phyloP scores from a whole-genome alignment of 2,888 invertebrate species.

The Zelleria hepariella region DNA sequence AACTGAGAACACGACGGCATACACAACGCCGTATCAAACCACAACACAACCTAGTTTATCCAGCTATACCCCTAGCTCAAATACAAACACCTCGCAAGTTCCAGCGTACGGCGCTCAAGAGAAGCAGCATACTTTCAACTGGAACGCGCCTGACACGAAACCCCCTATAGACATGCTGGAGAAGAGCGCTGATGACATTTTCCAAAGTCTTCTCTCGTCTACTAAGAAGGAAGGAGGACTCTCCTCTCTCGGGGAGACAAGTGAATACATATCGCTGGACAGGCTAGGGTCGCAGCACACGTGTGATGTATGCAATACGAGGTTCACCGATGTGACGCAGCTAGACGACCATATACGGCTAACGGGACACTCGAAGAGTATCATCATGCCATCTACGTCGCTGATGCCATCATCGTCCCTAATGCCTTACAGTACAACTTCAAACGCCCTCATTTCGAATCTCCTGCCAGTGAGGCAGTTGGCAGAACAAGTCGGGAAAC shows the following conservation, averaged over 20 bases:
- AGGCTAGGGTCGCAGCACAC: slow-evolving; percentile 72
- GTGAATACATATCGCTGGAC: slow-evolving; percentile 77
- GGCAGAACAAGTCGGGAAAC: slow-evolving; percentile 62
- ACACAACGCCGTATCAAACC: slow-evolving; percentile 18
- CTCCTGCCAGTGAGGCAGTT: slow-evolving; percentile 60
- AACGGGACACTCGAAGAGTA: slow-evolving; percentile 68
- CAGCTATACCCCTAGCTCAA: slow-evolving; percentile 10
- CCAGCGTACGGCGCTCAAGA: slow-evolving; percentile 18
- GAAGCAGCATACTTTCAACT: slow-evolving; percentile 62
- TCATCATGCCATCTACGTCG: slow-evolving; percentile 23
- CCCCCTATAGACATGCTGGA: slow-evolving; percentile 53
- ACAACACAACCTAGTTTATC: slow-evolving; percentile 29
- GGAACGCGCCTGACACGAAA: slow-evolving; percentile 64
- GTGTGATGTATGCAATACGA: slow-evolving; percentile 74
- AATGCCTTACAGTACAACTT: slow-evolving; percentile 43
- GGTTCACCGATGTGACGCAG: slow-evolving; percentile 67
- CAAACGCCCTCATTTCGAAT: slow-evolving; percentile 46
- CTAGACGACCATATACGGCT: slow-evolving; percentile 68
- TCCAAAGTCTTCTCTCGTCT: slow-evolving; percentile 55
- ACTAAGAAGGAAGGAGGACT: slow-evolving; percentile 47
- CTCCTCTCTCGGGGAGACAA: slow-evolving; percentile 45
- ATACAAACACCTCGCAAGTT: neutral
- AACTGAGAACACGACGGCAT: slow-evolving; percentile 34
- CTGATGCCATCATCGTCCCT: slow-evolving; percentile 31
- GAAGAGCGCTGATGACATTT: slow-evolving; percentile 63